Evolutionary conservation across 2,888 invertebrate genomes (phyloP).

Genomic region (Ferdinandea cuprea): DNA sequence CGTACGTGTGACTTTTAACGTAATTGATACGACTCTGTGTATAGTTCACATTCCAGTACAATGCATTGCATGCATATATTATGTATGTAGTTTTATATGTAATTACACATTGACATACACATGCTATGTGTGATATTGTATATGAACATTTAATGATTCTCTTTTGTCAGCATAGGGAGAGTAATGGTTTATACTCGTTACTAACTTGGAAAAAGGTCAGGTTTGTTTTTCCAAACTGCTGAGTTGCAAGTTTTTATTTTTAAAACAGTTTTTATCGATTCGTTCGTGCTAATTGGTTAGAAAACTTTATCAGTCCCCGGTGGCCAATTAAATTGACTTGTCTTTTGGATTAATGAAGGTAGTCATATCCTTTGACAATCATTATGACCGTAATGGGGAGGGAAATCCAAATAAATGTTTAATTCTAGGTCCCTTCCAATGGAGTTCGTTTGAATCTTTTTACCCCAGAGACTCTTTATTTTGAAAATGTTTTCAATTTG

Average conservation of each 20-base stretch:
- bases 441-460: conserved; percentile 4
- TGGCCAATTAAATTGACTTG: conserved; percentile 9
- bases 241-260: background rate
- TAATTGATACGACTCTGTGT: conserved; percentile 56
- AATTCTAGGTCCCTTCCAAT: conserved; percentile 5
- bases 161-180: background rate
- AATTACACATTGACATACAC: conserved; percentile 9
- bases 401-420: conserved; percentile 1
- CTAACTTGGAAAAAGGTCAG: background rate
- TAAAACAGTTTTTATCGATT: too few relatives aligned
- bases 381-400: background rate
- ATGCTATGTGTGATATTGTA: conserved; percentile 18
- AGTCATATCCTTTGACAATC: conserved; percentile 20
- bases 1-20: conserved; percentile 64
- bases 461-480: background rate
- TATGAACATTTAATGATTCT: conserved; percentile 3
- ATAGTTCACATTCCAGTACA: conserved; percentile 9
- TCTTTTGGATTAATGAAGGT: background rate
- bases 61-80: conserved; percentile 11
- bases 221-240: background rate
- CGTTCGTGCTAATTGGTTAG: conserved; percentile 10
- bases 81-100: background rate
- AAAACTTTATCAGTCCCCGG: conserved; percentile 2
- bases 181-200: background rate
- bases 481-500: too few relatives aligned